These are phyloP conservation scores for Sphaerodactylus townsendi DNA, from an alignment of 2,113 vertebrate species.

Conservation along the genomic window DNA sequence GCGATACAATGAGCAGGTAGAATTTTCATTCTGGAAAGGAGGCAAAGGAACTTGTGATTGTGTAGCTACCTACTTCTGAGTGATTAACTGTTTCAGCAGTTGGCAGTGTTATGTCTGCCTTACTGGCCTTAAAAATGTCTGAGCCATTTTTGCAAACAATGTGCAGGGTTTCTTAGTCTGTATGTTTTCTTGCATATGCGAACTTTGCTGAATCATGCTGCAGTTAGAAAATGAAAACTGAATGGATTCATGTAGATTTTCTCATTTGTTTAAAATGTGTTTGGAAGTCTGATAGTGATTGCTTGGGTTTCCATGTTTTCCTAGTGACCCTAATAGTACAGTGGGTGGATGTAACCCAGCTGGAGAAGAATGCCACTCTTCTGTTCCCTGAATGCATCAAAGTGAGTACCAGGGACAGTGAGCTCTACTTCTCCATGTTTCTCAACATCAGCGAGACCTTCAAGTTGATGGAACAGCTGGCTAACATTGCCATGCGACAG, in stretches of 20 bases:
- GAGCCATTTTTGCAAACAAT: constrained; percentile 15
- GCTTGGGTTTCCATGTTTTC: neutral
- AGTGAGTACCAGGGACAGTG: constrained; percentile 86
- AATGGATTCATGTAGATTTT: neutral
- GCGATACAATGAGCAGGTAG: too few relatives aligned
- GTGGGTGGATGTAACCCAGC: constrained; percentile 93
- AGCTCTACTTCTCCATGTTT: constrained; percentile 98
- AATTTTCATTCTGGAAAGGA: neutral
- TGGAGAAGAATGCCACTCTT: constrained; percentile 93
- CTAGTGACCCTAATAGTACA: constrained; percentile 92
- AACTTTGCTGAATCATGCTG: constrained; percentile 11
- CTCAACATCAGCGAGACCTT: constrained; percentile 95
- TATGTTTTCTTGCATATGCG: constrained; percentile 29
- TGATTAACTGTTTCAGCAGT: neutral
- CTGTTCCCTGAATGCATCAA: constrained; percentile 94
- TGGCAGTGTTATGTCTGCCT: neutral
- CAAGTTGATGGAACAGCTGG: constrained; percentile 96
- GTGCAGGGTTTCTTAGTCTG: constrained; percentile 36
- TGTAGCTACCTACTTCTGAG: neutral
- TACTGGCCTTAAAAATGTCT: neutral
- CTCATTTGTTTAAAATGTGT: constrained; percentile 12
- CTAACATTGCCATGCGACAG: constrained; percentile 94
- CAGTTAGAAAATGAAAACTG: constrained; percentile 12
- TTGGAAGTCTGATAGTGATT: constrained; percentile 3
- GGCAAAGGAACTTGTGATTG: too few relatives aligned